Evolutionary conservation across 2,797 vertebrate genomes (phyloP).

Genomic region (Platalea minor): DNA sequence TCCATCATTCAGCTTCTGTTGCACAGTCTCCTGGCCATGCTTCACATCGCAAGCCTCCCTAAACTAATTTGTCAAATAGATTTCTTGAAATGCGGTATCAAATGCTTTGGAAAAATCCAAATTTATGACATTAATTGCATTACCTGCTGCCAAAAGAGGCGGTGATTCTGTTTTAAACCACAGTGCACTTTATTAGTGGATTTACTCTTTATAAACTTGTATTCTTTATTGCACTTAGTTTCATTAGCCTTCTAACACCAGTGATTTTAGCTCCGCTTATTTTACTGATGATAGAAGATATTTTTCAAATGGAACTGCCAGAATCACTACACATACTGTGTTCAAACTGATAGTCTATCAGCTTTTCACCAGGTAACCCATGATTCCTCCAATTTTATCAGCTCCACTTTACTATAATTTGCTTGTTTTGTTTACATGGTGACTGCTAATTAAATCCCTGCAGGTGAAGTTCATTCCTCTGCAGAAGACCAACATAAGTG

Average conservation of each 20-base stretch:
- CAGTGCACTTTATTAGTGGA: not conserved
- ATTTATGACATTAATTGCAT: conserved; percentile 22
- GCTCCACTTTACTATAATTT: not conserved
- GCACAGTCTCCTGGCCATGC: not conserved
- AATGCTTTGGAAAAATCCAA: conserved; percentile 32
- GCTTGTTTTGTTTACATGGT: not conserved
- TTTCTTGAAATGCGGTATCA: conserved; percentile 32
- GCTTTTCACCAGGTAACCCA: conserved; percentile 41
- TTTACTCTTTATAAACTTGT: conserved; percentile 2
- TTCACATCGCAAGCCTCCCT: not conserved
- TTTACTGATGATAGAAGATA: conserved; percentile 43
- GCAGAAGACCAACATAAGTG: not conserved
- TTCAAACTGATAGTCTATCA: conserved; percentile 40
- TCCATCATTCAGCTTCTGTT: conserved; percentile 40
- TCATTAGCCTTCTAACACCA: conserved; percentile 26
- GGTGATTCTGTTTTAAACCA: not conserved
- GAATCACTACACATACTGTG: conserved; percentile 40
- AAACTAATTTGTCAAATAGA: conserved; percentile 51
- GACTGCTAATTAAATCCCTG: conserved; percentile 34
- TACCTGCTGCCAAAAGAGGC: conserved; percentile 21
- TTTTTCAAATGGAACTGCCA: conserved; percentile 57
- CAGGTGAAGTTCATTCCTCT: not conserved
- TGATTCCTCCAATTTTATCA: not conserved
- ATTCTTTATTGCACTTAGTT: not conserved
- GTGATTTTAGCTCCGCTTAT: conserved; percentile 44